Conservation (phyloP, 1,140 invertebrate genomes). For the Listronotus oregonensis region DNA sequence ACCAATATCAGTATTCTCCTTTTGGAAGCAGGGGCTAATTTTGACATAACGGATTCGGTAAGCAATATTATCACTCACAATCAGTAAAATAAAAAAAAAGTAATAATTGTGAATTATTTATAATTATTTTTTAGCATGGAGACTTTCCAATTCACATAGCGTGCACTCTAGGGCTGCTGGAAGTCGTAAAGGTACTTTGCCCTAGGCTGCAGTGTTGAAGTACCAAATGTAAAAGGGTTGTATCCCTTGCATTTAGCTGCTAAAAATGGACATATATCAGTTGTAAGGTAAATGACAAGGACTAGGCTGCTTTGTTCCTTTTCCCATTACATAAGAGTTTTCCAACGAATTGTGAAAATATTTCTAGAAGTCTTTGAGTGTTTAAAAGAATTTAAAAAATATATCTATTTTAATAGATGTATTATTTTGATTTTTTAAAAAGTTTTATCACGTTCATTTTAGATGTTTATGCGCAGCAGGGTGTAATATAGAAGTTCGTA, state of each 20-base stretch:
- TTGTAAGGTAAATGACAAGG: constrained; percentile 62
- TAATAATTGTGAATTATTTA: no score
- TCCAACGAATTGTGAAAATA: no score
- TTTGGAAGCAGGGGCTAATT: constrained; percentile 72
- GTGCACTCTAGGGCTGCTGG: constrained; percentile 68
- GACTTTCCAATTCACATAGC: constrained; percentile 79
- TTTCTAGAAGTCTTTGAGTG: no score
- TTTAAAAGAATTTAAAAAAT: no score
- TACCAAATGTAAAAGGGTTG: constrained; percentile 68
- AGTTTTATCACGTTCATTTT: constrained; percentile 34
- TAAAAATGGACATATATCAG: constrained; percentile 74
- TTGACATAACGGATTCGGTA: constrained; percentile 72
- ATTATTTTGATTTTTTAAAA: no score
- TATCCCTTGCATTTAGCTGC: constrained; percentile 78
- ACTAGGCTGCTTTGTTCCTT: no score
- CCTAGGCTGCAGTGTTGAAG: constrained; percentile 74
- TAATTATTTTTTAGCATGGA: constrained; percentile 64
- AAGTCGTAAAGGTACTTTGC: constrained; percentile 76
- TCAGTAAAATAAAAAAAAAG: no score
- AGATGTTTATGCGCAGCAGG: constrained; percentile 76
- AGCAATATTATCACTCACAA: no score
- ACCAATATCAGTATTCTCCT: constrained; percentile 65
- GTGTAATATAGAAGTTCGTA: constrained; percentile 70
- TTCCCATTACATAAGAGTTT: no score
- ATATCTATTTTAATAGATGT: no score